Conservation (phyloP, 2,888 invertebrate genomes). For the Caenorhabditis angaria region DNA sequence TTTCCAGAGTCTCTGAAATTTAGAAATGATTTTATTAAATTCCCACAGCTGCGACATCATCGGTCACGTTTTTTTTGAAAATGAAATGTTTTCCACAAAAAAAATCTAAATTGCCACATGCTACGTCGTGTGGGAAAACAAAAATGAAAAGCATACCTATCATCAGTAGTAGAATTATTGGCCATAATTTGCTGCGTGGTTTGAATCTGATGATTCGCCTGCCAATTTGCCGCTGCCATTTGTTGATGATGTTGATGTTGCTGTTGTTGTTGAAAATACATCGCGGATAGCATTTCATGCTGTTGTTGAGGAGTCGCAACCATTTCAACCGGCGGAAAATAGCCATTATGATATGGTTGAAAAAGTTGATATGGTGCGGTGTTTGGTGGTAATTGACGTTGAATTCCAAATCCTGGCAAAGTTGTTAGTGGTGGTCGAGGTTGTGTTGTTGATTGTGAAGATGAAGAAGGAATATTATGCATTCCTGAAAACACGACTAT, state of each 20-base stretch:
- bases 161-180: neutral
- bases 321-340: constrained; percentile 10
- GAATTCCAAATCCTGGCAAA: constrained; percentile 26
- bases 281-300: neutral
- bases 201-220: neutral
- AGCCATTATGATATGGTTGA: constrained; percentile 13
- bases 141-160: no score
- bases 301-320: neutral
- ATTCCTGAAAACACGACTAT: neutral
- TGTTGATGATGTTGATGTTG: no score
- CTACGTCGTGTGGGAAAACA: no score
- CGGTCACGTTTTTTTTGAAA: neutral
- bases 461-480: neutral
- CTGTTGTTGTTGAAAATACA: no score
- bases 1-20: constrained; percentile 17
- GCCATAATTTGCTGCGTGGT: neutral
- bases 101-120: no score
- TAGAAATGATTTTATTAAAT: neutral
- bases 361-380: neutral
- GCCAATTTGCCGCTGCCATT: neutral
- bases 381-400: constrained; percentile 19
- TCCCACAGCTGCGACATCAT: neutral
- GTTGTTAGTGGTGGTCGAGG: neutral
- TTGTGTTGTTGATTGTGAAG: neutral
- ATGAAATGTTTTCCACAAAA: no score